phyloP scores from a whole-genome alignment of 53 echinoderm and acorn worm species.

The Patiria pectinifera region DNA sequence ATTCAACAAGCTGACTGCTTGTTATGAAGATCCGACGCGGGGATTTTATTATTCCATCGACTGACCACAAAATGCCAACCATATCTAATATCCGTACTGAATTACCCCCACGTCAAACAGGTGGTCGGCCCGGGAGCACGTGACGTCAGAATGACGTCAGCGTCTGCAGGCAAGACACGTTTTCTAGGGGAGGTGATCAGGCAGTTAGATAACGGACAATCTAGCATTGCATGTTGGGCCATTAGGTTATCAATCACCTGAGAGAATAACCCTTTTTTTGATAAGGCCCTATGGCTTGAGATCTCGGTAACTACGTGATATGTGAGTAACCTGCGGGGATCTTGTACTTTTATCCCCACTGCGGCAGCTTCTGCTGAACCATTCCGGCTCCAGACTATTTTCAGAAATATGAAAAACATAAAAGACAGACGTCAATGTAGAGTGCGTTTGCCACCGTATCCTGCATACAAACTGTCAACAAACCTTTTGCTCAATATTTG shows the following conservation, averaged over 20 bases:
- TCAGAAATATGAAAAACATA: too few relatives aligned
- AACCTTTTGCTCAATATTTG: too few relatives aligned
- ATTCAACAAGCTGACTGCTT: conserved; percentile 7
- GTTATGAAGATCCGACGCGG: neutral
- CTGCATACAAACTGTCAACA: too few relatives aligned
- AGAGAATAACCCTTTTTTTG: neutral
- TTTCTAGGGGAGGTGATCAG: conserved; percentile 20
- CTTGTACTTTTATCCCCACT: too few relatives aligned
- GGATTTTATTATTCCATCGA: conserved; percentile 32
- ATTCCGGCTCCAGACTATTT: too few relatives aligned
- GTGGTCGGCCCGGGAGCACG: conserved; percentile 17
- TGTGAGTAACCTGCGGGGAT: too few relatives aligned
- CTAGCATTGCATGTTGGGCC: neutral
- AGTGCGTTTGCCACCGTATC: too few relatives aligned
- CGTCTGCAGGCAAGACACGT: neutral
- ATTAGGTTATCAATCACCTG: conserved; percentile 30
- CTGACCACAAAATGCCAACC: conserved; percentile 38
- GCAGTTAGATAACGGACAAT: conserved; percentile 6
- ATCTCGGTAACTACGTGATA: too few relatives aligned
- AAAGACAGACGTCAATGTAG: too few relatives aligned
- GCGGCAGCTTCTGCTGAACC: too few relatives aligned
- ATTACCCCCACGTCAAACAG: conserved; percentile 61
- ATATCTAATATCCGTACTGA: conserved; percentile 50
- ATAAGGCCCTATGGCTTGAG: too few relatives aligned
- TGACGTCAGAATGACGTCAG: conserved; percentile 66